Evolutionary conservation across 2,113 vertebrate genomes (phyloP), one percentile per base, ranked within the genome.

Genomic region (Hippoglossus stenolepis): DNA sequence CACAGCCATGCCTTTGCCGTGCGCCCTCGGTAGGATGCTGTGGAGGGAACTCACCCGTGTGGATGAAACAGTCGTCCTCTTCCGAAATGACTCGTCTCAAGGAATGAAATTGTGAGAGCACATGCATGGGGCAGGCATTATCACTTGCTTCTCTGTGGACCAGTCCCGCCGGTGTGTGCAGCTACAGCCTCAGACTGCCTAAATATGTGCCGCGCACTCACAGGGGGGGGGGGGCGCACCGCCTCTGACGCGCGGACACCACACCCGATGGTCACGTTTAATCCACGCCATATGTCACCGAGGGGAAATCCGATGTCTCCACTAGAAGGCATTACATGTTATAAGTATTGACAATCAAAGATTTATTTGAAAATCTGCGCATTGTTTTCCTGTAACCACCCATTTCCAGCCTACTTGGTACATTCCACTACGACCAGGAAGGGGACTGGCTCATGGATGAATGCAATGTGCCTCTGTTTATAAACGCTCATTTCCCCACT

Each of bases 91-190:
- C 0, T 7, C 18, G 90, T 90, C 79, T 93, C 91, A 93, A 85
- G 92, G 92, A 63, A 90, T 94, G 83, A 94, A 93, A 69, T 92
- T 92, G 69, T 92, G 91, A 70, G 90, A 90, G 81, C 88, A 79
- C 93, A 93, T 93, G 51, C 91, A 91, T 70, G 90, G 85, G 45
- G 86, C 31, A 86, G 84, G 84, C 93, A 94, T 92, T 73, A 79
- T 92, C 86, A 90, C 90, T 73, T 10, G 69, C 20, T 18, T 59
- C 23, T 57, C 0, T 5, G 24, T 21, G 6, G 28, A 15, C 38
- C 45, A 3, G 1, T 64, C 23, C 14, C 4, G 23, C 70, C 70
- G 14, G 54, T 65, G 53, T 57, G 66, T 12, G 28, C 12, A 8
- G 4, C n/a, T 5, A 0, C 4, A 2, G 61, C 17, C 20, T 21